These are phyloP conservation scores for Oreochromis tanganicae DNA, from an alignment of 2,113 vertebrate genomes.

Conservation along the genomic window DNA sequence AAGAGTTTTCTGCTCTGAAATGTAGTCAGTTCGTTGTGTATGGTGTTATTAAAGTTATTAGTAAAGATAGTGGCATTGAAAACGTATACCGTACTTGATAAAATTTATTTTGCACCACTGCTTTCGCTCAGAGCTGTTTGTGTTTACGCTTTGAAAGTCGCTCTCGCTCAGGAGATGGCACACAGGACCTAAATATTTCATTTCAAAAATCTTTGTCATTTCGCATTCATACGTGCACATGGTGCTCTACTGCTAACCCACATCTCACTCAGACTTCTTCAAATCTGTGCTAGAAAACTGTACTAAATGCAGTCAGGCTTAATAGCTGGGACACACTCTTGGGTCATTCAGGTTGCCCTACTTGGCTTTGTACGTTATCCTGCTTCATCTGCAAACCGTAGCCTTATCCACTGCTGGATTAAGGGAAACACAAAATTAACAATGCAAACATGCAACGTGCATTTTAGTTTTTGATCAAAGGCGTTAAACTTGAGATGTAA, in stretches of 20 bases:
- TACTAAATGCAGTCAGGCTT: not conserved
- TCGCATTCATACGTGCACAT: slow-evolving; percentile 26
- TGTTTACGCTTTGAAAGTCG: slow-evolving; percentile 16
- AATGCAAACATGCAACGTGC: not conserved
- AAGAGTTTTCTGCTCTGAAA: not conserved
- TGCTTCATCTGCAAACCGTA: not conserved
- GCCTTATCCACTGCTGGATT: not conserved
- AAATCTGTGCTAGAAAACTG: slow-evolving; percentile 6
- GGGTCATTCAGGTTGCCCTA: slow-evolving; percentile 36
- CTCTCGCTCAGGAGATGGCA: slow-evolving; percentile 21
- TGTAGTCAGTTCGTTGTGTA: not conserved
- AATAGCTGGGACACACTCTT: not conserved
- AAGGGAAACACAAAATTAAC: not conserved
- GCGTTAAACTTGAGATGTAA: not conserved
- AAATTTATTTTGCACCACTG: not conserved
- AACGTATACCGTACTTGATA: not conserved
- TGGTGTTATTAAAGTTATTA: not conserved
- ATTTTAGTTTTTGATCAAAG: slow-evolving; percentile 13
- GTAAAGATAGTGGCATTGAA: not conserved
- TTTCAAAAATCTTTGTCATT: slow-evolving; percentile 45
- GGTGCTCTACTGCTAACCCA: slow-evolving; percentile 44
- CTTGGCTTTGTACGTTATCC: slow-evolving; percentile 3
- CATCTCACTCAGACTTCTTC: slow-evolving; percentile 10
- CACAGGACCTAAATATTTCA: slow-evolving; percentile 62
- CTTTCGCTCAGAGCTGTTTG: not conserved